These are phyloP conservation scores for Drosophila sturtevanti DNA, from an alignment of 1,140 invertebrate genomes.

Conservation along the genomic window DNA sequence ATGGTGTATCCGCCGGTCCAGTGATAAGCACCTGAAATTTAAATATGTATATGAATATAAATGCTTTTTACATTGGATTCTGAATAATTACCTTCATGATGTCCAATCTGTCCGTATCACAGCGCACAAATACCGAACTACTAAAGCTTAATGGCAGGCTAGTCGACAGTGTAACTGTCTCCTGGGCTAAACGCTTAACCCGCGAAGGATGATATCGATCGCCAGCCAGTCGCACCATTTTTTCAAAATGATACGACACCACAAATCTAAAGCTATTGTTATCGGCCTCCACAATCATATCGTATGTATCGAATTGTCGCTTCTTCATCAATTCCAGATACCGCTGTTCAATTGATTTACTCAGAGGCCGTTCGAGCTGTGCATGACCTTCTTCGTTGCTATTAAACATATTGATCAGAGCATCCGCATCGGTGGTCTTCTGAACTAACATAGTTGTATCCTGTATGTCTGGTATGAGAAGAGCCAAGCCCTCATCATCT, in stretches of 20 bases:
- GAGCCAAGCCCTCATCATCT: conserved; percentile 93
- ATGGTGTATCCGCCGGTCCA: conserved; percentile 94
- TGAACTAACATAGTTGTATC: conserved; percentile 91
- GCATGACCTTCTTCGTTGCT: conserved; percentile 69
- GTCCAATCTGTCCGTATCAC: conserved; percentile 96
- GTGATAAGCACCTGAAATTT: conserved; percentile 92
- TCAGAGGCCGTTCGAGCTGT: conserved; percentile 83
- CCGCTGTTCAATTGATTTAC: conserved; percentile 86
- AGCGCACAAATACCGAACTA: conserved; percentile 97
- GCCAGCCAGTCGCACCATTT: conserved; percentile 92
- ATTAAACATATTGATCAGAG: conserved; percentile 74
- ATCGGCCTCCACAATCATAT: conserved; percentile 92
- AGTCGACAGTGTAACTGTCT: conserved; percentile 97
- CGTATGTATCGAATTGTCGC: conserved; percentile 95
- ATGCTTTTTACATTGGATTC: not conserved
- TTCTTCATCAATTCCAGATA: conserved; percentile 94
- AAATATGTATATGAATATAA: conserved; percentile 4
- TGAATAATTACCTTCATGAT: conserved; percentile 93
- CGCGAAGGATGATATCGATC: conserved; percentile 92
- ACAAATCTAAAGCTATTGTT: conserved; percentile 91
- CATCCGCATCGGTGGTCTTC: conserved; percentile 85
- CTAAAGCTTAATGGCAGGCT: conserved; percentile 96
- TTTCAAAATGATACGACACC: conserved; percentile 96
- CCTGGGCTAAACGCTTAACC: conserved; percentile 96
- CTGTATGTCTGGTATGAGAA: conserved; percentile 94